Evolutionary conservation across 2,113 vertebrate genomes (phyloP).

Genomic region (Sinocyclocheilus maitianheensis): DNA sequence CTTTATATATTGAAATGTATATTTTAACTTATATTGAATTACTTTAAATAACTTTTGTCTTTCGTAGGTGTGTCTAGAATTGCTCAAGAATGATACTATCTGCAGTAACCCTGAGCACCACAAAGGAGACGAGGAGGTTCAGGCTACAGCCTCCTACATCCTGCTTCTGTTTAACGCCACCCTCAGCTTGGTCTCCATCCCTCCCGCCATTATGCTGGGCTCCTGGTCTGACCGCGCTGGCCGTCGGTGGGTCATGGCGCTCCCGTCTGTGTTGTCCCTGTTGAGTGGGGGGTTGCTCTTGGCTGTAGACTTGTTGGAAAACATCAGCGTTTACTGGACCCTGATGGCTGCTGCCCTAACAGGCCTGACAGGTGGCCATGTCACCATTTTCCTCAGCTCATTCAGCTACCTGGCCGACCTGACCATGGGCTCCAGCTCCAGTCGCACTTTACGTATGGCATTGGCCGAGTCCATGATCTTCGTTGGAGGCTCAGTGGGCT

Average conservation of each 20-base stretch:
- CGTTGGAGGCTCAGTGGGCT: constrained; percentile 66
- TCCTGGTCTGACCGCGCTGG: constrained; percentile 68
- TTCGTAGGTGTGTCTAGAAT: constrained; percentile 62
- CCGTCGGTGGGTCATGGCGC: constrained; percentile 63
- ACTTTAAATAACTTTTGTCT: background rate
- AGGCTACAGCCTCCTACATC: constrained; percentile 60
- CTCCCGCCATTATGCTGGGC: constrained; percentile 66
- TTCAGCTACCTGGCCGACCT: constrained; percentile 69
- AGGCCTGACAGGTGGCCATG: constrained; percentile 64
- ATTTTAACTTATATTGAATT: background rate
- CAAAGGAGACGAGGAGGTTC: constrained; percentile 54
- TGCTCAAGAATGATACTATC: constrained; percentile 48
- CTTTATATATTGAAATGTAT: background rate
- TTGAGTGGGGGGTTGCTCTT: constrained; percentile 58
- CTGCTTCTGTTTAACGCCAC: constrained; percentile 59
- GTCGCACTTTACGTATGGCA: constrained; percentile 63
- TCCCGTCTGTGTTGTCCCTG: constrained; percentile 61
- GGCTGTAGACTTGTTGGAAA: constrained; percentile 52
- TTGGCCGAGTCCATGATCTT: constrained; percentile 69
- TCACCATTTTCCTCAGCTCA: constrained; percentile 66
- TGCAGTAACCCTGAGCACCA: constrained; percentile 49
- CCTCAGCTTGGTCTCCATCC: constrained; percentile 62
- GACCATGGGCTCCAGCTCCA: constrained; percentile 47
- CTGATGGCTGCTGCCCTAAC: constrained; percentile 52
- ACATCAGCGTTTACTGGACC: constrained; percentile 60